Conservation (phyloP, 2,113 vertebrate genomes). For the Oenanthe melanoleuca region DNA sequence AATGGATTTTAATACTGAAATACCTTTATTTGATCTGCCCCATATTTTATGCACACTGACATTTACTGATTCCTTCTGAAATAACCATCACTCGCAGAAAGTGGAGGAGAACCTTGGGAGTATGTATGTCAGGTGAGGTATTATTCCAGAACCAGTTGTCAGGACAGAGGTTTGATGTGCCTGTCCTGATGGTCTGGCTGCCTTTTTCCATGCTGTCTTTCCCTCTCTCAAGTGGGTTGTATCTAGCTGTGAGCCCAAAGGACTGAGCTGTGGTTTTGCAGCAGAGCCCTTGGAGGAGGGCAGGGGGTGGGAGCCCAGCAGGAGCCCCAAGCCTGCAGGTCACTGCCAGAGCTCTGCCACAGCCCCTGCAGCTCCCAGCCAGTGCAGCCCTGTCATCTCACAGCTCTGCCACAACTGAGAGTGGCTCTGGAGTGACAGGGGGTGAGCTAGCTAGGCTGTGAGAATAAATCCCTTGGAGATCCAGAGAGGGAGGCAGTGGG, state of each 20-base stretch:
- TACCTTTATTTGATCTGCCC: constrained; percentile 65
- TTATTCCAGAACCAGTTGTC: constrained; percentile 15
- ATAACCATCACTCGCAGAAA: constrained; percentile 49
- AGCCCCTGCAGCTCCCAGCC: rapidly evolving
- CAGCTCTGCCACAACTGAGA: not conserved
- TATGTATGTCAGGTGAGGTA: not conserved
- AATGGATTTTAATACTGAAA: constrained; percentile 70
- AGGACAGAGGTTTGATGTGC: not conserved
- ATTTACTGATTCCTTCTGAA: constrained; percentile 72
- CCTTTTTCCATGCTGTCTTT: not conserved
- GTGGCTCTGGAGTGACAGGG: not conserved
- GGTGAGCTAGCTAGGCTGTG: not conserved
- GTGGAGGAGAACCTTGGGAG: not conserved
- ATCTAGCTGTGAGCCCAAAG: not conserved
- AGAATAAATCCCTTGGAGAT: not conserved
- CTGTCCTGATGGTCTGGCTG: not conserved
- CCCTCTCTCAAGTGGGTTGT: not conserved
- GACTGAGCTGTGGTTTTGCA: not conserved
- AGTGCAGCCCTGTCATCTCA: not conserved
- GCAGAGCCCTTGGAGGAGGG: not conserved
- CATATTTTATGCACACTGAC: constrained; percentile 53
- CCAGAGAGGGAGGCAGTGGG: not conserved
- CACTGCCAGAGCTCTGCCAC: rapidly evolving
- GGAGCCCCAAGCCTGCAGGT: not conserved
- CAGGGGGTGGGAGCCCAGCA: rapidly evolving